Evolutionary conservation across 2,888 invertebrate species (phyloP).

Genomic region (Spatulosminthurus flaviceps): DNA sequence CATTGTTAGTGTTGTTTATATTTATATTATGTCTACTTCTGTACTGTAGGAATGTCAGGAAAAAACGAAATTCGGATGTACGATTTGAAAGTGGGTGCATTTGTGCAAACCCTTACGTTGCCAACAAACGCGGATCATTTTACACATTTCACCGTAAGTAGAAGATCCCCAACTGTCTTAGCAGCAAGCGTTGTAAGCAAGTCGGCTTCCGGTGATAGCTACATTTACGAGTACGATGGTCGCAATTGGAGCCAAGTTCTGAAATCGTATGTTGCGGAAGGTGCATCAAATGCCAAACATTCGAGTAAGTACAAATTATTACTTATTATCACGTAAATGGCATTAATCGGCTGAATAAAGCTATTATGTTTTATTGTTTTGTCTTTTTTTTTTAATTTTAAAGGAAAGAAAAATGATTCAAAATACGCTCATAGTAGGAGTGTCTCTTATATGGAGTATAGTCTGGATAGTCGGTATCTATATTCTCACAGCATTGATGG

Average conservation of each 20-base stretch:
- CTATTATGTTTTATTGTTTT: no score
- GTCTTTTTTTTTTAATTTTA: not conserved
- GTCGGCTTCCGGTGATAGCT: slow-evolving; percentile 31
- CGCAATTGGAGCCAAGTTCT: slow-evolving; percentile 42
- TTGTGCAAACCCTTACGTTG: slow-evolving; percentile 44
- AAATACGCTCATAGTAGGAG: slow-evolving; percentile 37
- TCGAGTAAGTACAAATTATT: not conserved
- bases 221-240: slow-evolving; percentile 45
- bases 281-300: not conserved
- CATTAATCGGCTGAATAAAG: no score
- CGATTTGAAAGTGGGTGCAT: slow-evolving; percentile 44
- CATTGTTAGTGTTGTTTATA: not conserved
- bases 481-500: slow-evolving; percentile 42
- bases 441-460: slow-evolving; percentile 44
- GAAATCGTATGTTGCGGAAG: slow-evolving; percentile 21
- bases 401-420: slow-evolving; percentile 5
- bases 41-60: slow-evolving; percentile 37
- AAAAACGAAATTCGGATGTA: slow-evolving; percentile 45
- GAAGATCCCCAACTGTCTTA: slow-evolving; percentile 37
- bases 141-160: slow-evolving; percentile 34
- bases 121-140: slow-evolving; percentile 28
- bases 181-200: slow-evolving; percentile 17
- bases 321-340: no score
- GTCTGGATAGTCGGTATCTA: slow-evolving; percentile 40
- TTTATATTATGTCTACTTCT: no score